Percentiles rank a stretch among this genome's conserved stretches.
These are phyloP conservation scores for Stenchaetothrips biformis DNA, from an alignment of 2,888 invertebrate species.

Conservation along the genomic window DNA sequence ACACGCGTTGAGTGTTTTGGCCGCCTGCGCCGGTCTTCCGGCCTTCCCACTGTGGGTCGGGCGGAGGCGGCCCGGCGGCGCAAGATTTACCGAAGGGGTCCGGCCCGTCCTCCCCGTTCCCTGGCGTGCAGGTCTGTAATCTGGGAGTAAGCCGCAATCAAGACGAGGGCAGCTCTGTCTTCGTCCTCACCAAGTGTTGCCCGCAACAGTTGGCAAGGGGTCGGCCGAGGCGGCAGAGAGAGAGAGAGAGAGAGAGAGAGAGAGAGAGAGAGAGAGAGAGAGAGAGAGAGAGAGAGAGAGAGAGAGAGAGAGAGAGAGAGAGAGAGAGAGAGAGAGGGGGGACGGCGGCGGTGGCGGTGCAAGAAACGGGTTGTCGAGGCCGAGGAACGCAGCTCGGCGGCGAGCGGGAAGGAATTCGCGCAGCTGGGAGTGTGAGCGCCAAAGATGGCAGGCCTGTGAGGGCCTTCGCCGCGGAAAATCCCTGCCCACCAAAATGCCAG, in stretches of 20 bases:
- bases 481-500: too few species aligned
- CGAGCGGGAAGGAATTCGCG: background rate
- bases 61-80: background rate
- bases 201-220: background rate
- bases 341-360: too few species aligned
- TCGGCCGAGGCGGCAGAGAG: background rate
- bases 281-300: background rate
- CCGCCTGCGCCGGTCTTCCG: too few species aligned
- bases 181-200: background rate
- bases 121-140: background rate
- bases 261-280: background rate
- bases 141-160: background rate
- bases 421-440: background rate
- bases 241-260: background rate
- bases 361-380: background rate
- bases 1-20: too few species aligned
- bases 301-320: conserved; percentile 7
- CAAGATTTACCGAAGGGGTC: background rate
- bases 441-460: too few species aligned
- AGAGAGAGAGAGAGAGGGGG: background rate
- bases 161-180: background rate
- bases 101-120: background rate
- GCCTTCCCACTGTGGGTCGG: too few species aligned
- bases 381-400: background rate
- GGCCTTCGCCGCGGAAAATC: too few species aligned